These are phyloP conservation scores for Opisthocomus hoazin DNA, from an alignment of 2,113 vertebrate species.

Conservation along the genomic window DNA sequence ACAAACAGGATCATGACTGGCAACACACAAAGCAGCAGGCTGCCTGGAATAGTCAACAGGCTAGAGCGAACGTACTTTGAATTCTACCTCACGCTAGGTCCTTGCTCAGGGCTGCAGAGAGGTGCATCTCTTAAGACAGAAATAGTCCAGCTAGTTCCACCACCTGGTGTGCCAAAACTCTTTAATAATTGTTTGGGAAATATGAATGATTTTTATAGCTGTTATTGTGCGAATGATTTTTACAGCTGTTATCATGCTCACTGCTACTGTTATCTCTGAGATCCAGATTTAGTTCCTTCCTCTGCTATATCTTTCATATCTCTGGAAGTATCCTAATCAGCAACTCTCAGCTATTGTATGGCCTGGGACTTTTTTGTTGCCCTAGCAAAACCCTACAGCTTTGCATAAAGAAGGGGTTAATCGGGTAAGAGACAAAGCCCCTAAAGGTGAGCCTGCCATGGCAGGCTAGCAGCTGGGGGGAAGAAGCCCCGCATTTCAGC, in stretches of 20 bases:
- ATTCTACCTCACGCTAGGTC: neutral
- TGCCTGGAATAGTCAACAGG: neutral
- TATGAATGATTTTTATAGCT: neutral
- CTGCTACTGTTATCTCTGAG: neutral
- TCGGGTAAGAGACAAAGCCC: neutral
- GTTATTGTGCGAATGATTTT: too few relatives aligned
- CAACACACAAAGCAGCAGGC: neutral
- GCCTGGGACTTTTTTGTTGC: neutral
- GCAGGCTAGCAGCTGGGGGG: neutral
- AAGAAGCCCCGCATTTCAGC: neutral
- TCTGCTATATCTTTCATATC: neutral
- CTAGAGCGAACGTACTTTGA: neutral
- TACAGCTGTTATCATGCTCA: neutral
- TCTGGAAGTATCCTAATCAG: neutral
- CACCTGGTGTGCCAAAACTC: neutral
- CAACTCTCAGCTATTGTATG: neutral
- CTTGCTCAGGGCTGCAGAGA: neutral
- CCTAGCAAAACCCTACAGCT: neutral
- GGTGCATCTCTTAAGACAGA: neutral
- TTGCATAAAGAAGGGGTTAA: neutral
- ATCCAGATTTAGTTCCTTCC: neutral
- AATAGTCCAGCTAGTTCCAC: neutral
- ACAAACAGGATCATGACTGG: neutral
- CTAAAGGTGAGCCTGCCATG: neutral
- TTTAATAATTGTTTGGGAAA: neutral